phyloP scores from a whole-genome alignment of 1,140 invertebrate genomes.

The Zaprionus camerounensis region DNA sequence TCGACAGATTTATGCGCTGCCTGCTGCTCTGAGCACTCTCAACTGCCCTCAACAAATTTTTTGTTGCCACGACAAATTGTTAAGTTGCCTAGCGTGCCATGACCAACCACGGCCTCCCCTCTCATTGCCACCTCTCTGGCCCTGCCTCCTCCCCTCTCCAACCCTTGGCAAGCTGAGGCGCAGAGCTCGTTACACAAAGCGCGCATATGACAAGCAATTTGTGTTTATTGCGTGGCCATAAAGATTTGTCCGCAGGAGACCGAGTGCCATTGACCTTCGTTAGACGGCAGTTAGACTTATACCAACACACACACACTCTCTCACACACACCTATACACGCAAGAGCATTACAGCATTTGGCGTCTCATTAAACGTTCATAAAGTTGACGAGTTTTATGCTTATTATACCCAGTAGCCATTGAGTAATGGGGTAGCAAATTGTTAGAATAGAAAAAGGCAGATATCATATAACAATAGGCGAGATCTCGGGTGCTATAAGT shows the following conservation, averaged over 20 bases:
- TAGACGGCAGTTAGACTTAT: slow-evolving; percentile 22
- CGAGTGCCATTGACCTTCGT: slow-evolving; percentile 46
- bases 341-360: slow-evolving; percentile 56
- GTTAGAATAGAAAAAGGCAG: neutral
- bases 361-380: slow-evolving; percentile 66
- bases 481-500: neutral
- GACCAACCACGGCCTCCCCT: neutral
- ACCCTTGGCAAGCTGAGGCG: neutral
- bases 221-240: slow-evolving; percentile 77
- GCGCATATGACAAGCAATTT: slow-evolving; percentile 79
- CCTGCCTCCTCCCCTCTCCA: neutral
- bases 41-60: slow-evolving; percentile 41
- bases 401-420: slow-evolving; percentile 6
- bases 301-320: slow-evolving; percentile 4
- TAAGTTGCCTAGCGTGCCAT: slow-evolving; percentile 56
- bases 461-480: neutral
- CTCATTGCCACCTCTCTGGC: neutral
- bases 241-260: slow-evolving; percentile 55
- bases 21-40: slow-evolving; percentile 28
- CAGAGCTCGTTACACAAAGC: slow-evolving; percentile 68
- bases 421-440: neutral
- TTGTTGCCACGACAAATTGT: slow-evolving; percentile 64
- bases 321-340: slow-evolving; percentile 16
- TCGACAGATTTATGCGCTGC: slow-evolving; percentile 54
- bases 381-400: slow-evolving; percentile 39